Evolutionary conservation across 2,113 vertebrate species (phyloP).

Genomic region (Panthera tigris): DNA sequence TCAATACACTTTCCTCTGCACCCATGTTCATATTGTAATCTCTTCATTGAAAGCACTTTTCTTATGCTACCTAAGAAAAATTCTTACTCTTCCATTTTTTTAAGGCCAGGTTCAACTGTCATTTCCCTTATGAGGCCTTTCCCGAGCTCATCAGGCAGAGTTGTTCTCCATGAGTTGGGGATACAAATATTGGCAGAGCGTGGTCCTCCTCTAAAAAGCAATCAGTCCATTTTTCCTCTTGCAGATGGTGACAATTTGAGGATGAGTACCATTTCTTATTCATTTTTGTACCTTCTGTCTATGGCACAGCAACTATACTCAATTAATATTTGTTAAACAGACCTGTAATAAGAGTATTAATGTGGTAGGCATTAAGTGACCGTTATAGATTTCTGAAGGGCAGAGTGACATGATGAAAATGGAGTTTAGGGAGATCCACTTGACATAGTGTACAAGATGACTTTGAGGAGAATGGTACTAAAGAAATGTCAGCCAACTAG

Average conservation of each 20-base stretch:
- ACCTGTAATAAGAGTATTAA: background rate
- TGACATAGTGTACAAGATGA: background rate
- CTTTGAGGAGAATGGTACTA: background rate
- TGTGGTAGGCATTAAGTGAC: background rate
- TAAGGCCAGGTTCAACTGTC: background rate
- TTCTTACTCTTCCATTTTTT: background rate
- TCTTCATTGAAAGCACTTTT: background rate
- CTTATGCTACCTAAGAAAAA: background rate
- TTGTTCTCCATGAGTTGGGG: background rate
- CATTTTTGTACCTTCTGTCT: background rate
- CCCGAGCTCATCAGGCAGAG: background rate
- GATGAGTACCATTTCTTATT: background rate
- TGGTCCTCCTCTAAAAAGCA: background rate
- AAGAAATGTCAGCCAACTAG: background rate
- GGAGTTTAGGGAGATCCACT: background rate
- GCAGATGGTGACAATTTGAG: background rate
- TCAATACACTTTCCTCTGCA: background rate
- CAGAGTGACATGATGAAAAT: background rate
- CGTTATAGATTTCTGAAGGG: background rate
- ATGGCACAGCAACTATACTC: background rate
- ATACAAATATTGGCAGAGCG: background rate
- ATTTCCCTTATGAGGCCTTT: background rate
- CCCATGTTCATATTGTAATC: background rate
- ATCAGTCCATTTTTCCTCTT: background rate
- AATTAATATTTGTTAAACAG: background rate